Percentiles rank a stretch among this genome's conserved stretches.
phyloP scores from a whole-genome alignment of 64 coral and sea anemone species.

The Acropora tenuis region DNA sequence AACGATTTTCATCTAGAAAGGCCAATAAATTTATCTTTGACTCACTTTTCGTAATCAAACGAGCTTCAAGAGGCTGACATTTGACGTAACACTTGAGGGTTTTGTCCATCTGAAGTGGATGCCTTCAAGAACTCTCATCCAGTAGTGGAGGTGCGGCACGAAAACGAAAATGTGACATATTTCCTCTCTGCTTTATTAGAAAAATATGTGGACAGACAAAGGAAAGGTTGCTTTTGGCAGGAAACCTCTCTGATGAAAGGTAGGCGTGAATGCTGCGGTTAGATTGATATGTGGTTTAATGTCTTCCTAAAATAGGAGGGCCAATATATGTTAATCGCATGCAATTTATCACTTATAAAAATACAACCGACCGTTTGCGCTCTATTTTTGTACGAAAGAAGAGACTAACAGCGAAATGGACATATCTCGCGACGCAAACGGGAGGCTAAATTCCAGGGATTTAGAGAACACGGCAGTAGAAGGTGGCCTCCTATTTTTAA shows the following conservation, averaged over 20 bases:
- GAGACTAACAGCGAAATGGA: not conserved
- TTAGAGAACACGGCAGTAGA: not conserved
- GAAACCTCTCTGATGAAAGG: not conserved
- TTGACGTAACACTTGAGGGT: not conserved
- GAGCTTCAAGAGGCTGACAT: not conserved
- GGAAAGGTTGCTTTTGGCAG: not conserved
- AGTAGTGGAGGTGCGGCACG: not conserved
- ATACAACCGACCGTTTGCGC: not conserved
- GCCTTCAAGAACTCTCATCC: not conserved
- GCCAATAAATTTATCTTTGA: not conserved
- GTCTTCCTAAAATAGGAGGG: not conserved
- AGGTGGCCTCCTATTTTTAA: constrained; percentile 10
- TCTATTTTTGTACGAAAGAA: not conserved
- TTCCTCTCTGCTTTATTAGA: not conserved
- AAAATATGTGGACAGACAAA: not conserved
- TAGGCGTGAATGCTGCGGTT: not conserved
- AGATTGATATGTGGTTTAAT: not conserved
- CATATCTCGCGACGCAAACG: not conserved
- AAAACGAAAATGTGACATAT: not conserved
- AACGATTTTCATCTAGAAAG: not conserved
- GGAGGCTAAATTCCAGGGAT: not conserved
- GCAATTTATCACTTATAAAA: not conserved
- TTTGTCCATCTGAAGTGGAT: not conserved
- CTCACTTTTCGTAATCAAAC: not conserved
- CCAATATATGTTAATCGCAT: not conserved